Conservation (phyloP, 2,888 invertebrate genomes). For the Anorthoa munda region DNA sequence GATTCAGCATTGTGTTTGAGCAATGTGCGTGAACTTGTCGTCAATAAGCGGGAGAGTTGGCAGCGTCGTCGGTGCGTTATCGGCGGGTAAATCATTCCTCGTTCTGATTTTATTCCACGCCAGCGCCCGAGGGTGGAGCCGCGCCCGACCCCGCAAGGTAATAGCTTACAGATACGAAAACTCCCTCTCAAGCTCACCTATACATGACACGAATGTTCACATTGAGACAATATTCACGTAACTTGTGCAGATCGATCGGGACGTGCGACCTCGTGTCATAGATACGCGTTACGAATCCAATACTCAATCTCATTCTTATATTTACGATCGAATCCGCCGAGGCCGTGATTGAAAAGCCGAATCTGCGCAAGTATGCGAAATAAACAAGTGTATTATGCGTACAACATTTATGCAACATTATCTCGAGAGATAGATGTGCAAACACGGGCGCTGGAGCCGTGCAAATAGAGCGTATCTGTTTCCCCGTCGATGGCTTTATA, state of each 20-base stretch:
- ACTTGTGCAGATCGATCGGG: constrained; percentile 78
- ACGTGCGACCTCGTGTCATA: constrained; percentile 78
- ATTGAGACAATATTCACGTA: constrained; percentile 87
- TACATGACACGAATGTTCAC: constrained; percentile 82
- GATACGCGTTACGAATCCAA: constrained; percentile 76
- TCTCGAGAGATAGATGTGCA: constrained; percentile 86
- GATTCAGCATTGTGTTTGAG: constrained; percentile 77
- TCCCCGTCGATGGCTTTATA: constrained; percentile 89
- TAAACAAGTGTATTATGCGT: constrained; percentile 78
- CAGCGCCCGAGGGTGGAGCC: constrained; percentile 77
- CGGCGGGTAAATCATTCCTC: constrained; percentile 86
- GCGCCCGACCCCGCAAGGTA: constrained; percentile 76
- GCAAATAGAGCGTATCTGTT: constrained; percentile 88
- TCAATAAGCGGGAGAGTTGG: constrained; percentile 75
- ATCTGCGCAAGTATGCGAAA: constrained; percentile 77
- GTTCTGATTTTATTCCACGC: constrained; percentile 86
- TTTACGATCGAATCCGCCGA: constrained; percentile 70
- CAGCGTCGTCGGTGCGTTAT: constrained; percentile 78
- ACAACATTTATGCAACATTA: constrained; percentile 87
- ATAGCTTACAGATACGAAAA: constrained; percentile 84
- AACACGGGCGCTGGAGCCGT: constrained; percentile 80
- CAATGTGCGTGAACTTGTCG: constrained; percentile 80
- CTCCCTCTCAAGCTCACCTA: constrained; percentile 79
- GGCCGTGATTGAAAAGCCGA: constrained; percentile 80
- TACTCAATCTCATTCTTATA: constrained; percentile 73